These are phyloP conservation scores for Stomorhina lunata DNA, from an alignment of 2,888 invertebrate species.

Conservation along the genomic window DNA sequence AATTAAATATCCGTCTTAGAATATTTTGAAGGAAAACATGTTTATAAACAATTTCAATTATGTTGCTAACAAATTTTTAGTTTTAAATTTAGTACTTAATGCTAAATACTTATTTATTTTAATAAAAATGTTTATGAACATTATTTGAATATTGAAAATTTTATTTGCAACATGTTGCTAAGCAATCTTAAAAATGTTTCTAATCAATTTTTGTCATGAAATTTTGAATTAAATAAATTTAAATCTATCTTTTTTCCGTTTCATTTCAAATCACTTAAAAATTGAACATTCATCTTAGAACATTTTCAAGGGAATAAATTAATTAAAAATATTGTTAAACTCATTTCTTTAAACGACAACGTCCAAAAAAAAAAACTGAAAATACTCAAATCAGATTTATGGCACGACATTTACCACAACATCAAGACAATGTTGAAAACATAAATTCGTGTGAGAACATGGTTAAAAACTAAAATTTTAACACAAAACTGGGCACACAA, in stretches of 20 bases:
- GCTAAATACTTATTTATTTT: no score
- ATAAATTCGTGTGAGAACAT: constrained; percentile 62
- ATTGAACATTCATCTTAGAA: constrained; percentile 6
- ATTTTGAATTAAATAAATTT: no score
- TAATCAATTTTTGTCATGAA: no score
- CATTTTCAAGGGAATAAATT: constrained; percentile 55
- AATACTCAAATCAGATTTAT: constrained; percentile 62
- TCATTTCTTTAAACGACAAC: constrained; percentile 32
- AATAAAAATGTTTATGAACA: no score
- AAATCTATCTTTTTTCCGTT: neutral
- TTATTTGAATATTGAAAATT: no score
- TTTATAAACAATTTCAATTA: no score
- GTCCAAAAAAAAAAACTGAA: constrained; percentile 18
- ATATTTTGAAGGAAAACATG: no score
- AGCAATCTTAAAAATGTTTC: no score
- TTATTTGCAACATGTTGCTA: no score
- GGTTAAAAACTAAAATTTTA: constrained; percentile 41
- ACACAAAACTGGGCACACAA: constrained; percentile 28
- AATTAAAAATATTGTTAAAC: constrained; percentile 57
- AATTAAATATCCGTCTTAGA: no score
- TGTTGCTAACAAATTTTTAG: no score
- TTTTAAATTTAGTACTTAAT: no score
- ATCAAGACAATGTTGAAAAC: constrained; percentile 12
- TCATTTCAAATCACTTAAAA: neutral
- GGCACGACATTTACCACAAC: constrained; percentile 59